These are phyloP conservation scores for Lepidochrysops patricia DNA, from an alignment of 2,888 invertebrate species.

Conservation along the genomic window DNA sequence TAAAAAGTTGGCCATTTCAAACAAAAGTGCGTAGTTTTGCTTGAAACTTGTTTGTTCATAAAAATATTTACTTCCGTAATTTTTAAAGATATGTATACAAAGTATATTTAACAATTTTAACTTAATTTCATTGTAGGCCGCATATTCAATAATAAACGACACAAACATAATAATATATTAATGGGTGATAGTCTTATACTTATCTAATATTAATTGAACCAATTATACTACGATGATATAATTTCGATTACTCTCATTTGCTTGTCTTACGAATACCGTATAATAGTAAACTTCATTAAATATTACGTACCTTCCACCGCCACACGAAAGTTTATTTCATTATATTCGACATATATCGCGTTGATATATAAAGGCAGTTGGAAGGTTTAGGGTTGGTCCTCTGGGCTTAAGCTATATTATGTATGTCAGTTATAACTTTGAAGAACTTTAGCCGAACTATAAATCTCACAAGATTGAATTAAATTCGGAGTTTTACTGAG, in stretches of 20 bases:
- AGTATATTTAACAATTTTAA: too few relatives aligned
- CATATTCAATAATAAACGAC: too few relatives aligned
- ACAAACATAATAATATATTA: too few relatives aligned
- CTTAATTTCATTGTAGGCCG: too few relatives aligned
- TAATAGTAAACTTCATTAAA: not conserved
- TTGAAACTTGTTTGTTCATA: too few relatives aligned
- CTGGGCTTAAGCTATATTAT: not conserved
- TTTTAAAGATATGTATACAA: too few relatives aligned
- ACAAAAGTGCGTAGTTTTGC: too few relatives aligned
- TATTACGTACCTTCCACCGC: not conserved
- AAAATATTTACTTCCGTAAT: too few relatives aligned
- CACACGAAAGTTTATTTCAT: not conserved
- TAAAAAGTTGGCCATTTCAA: too few relatives aligned
- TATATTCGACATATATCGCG: not conserved
- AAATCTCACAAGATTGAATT: slow-evolving; percentile 7
- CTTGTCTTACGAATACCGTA: not conserved
- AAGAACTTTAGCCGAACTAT: not conserved
- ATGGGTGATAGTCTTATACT: too few relatives aligned
- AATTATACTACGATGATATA: too few relatives aligned
- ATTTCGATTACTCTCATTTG: not conserved
- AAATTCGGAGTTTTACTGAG: not conserved
- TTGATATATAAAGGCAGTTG: slow-evolving; percentile 2
- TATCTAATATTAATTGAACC: too few relatives aligned
- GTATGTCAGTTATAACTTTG: slow-evolving; percentile 6
- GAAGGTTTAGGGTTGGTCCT: not conserved